Conservation (phyloP, 2,113 vertebrate genomes). For the Sakesphorus luctuosus region DNA sequence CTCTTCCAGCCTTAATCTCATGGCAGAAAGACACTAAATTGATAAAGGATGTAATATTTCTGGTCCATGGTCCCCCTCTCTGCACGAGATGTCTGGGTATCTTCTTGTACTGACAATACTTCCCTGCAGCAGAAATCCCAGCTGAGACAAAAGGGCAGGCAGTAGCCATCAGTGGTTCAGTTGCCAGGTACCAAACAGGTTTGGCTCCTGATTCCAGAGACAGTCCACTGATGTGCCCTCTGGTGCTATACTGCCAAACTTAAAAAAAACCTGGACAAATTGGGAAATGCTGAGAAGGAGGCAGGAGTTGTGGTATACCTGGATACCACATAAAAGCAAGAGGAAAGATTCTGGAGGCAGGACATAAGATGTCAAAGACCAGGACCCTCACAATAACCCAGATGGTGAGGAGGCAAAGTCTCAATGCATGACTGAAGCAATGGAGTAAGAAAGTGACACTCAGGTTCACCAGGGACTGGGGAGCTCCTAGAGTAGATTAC, state of each 20-base stretch:
- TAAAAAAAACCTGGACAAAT: not conserved
- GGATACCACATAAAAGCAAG: not conserved
- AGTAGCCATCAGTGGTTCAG: not conserved
- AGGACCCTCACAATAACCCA: not conserved
- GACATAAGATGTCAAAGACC: not conserved
- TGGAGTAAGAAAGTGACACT: not conserved
- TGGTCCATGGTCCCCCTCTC: not conserved
- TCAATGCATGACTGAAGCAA: not conserved
- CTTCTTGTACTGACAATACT: not conserved
- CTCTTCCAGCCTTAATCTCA: not conserved
- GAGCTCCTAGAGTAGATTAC: not conserved
- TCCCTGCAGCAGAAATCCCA: not conserved
- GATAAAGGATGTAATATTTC: not conserved
- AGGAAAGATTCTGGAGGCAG: not conserved
- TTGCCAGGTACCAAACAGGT: not conserved
- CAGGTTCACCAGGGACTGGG: not conserved
- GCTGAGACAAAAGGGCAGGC: not conserved
- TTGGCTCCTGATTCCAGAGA: not conserved
- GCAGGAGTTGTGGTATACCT: not conserved
- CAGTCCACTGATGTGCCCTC: not conserved
- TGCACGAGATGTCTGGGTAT: not conserved
- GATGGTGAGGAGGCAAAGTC: not conserved
- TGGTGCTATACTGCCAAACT: not conserved
- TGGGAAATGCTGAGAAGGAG: not conserved
- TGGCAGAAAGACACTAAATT: not conserved